Evolutionary conservation across 2,888 invertebrate genomes (phyloP), one percentile per base, ranked within the genome.

Genomic region (Lithophane ornitopus): DNA sequence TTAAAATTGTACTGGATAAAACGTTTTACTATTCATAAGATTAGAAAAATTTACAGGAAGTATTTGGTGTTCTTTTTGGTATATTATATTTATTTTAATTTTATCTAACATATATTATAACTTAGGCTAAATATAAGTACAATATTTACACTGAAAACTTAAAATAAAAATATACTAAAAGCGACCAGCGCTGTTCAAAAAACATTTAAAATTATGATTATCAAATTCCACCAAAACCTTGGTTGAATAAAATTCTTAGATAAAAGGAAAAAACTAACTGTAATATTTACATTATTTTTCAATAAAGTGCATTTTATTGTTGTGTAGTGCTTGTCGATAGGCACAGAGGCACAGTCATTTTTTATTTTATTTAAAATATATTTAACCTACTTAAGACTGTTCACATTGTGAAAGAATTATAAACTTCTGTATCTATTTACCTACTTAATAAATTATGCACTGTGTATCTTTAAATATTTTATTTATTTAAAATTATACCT

Each of bases 311-410:
- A 89, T 89, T 89, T 92, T 94, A 94, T 94, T 94, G 92, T 94
- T 93, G 91, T 90, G 89, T 89, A 91, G 95, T 96, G 95, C 95
- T 93, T 90, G 89, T 90, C 89, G 92, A 93, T 94, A 96, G 95
- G 96, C 96, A 96, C 95, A 91, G 93, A 94, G 94, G 94, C 94
- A 95, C 94, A 95, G 95, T 95, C 94, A 93, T 93, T 91, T 89
- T 91, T 89, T 89, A 85, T 89, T 91, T 82, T 54, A 84, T 89
- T 90, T 76, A 77, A 87, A 81, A 83, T 89, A 89, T 82, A 88
- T 85, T 89, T 92, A 92, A 81, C 88, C 90, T 92, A 91, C 83
- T 44, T 46, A 67, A 85, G 11, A 70, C 82, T 87, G 82, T 56
- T 71, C 67, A 83, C 78, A 85, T 85, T 89, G 85, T 85, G 83